Percentiles rank a stretch among this genome's conserved stretches.
Conservation (phyloP, 1,140 invertebrate genomes). For the Trigoniulus corallinus region DNA sequence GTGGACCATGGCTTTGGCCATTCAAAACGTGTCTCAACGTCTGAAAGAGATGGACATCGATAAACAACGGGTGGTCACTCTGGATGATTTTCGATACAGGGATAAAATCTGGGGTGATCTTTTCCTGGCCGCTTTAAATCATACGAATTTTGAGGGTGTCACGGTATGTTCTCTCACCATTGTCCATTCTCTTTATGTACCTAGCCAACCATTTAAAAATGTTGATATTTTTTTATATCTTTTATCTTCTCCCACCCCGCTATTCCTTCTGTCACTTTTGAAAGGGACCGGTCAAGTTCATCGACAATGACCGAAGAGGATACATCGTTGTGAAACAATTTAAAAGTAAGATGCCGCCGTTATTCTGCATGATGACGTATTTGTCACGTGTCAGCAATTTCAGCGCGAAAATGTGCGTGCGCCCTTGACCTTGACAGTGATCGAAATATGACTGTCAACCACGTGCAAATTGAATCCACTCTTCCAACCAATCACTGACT, state of each 20-base stretch:
- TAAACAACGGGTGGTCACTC: neutral
- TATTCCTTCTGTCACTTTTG: conserved; percentile 13
- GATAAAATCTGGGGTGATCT: conserved; percentile 71
- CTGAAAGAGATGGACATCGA: conserved; percentile 21
- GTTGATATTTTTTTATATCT: conserved; percentile 4
- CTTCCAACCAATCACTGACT: too few species aligned
- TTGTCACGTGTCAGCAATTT: neutral
- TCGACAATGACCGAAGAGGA: conserved; percentile 87
- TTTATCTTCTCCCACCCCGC: neutral
- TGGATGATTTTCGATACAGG: conserved; percentile 54
- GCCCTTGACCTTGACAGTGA: too few species aligned
- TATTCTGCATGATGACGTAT: conserved; percentile 16
- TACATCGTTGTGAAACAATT: conserved; percentile 87
- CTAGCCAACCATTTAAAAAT: conserved; percentile 5
- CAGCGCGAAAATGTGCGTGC: too few species aligned
- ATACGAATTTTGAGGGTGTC: conserved; percentile 84
- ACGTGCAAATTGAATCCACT: too few species aligned
- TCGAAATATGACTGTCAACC: too few species aligned
- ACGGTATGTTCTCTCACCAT: conserved; percentile 53
- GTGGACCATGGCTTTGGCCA: conserved; percentile 85
- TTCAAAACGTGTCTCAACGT: conserved; percentile 63
- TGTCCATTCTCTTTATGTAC: conserved; percentile 3
- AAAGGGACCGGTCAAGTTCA: conserved; percentile 89
- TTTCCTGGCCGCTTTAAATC: conserved; percentile 69
- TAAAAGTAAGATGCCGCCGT: conserved; percentile 52